Percentiles rank a stretch among this genome's conserved stretches.
Conservation (phyloP, 2,888 invertebrate genomes). For the Cosmorhoe ocellata region DNA sequence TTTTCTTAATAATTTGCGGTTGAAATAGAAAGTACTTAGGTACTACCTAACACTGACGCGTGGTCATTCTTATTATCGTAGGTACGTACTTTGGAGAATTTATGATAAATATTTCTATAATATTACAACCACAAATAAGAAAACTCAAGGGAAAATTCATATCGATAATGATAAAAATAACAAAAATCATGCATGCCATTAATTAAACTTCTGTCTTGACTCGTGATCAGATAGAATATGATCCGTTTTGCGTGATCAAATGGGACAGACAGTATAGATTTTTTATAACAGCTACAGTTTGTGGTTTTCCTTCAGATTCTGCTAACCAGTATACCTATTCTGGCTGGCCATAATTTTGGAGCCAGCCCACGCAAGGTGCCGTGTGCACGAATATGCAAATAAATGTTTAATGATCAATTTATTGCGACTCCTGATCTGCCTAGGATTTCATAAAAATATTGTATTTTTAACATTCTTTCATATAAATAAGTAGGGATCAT, state of each 20-base stretch:
- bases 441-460: too few species aligned
- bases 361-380: slow-evolving; percentile 5
- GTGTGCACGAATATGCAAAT: slow-evolving; percentile 9
- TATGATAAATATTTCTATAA: slow-evolving; percentile 11
- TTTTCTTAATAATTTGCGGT: slow-evolving; percentile 20
- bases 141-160: not conserved
- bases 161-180: not conserved
- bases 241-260: too few species aligned
- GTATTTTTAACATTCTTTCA: too few species aligned
- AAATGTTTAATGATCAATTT: not conserved
- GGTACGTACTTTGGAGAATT: slow-evolving; percentile 5
- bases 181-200: too few species aligned
- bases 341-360: too few species aligned
- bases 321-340: not conserved
- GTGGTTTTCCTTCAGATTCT: too few species aligned
- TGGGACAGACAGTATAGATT: too few species aligned
- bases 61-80: slow-evolving; percentile 2
- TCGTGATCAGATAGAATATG: too few species aligned
- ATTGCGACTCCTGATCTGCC: too few species aligned
- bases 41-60: not conserved
- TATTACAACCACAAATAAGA: not conserved
- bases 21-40: slow-evolving; percentile 24
- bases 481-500: too few species aligned
- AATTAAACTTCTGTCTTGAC: too few species aligned
- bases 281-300: too few species aligned